Evolutionary conservation across 2,113 vertebrate genomes (phyloP).

Genomic region (Pleuronectes platessa): DNA sequence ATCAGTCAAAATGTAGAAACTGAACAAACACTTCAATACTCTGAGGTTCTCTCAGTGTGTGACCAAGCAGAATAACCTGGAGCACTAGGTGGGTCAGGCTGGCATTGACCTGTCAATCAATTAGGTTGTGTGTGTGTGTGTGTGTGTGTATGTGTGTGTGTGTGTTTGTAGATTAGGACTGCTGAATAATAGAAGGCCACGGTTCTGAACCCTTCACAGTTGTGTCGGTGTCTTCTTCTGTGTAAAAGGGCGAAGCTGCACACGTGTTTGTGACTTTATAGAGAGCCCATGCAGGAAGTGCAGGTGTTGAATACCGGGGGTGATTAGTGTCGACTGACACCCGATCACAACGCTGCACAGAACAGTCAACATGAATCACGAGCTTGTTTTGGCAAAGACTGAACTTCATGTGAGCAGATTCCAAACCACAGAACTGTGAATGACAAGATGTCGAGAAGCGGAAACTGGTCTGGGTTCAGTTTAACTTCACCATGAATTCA

Average conservation of each 20-base stretch:
- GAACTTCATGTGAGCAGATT: not conserved
- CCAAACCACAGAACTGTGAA: not conserved
- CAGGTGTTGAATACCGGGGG: conserved; percentile 34
- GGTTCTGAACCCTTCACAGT: too few relatives aligned
- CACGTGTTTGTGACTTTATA: conserved; percentile 13
- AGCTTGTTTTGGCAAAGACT: not conserved
- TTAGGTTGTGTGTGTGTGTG: conserved; percentile 25
- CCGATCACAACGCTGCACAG: not conserved
- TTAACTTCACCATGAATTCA: not conserved
- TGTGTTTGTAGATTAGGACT: not conserved
- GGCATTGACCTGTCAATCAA: conserved; percentile 66
- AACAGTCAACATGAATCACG: not conserved
- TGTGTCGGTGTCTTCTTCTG: conserved; percentile 22
- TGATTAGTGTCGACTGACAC: conserved; percentile 33
- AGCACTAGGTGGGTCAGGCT: conserved; percentile 49
- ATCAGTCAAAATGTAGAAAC: too few relatives aligned
- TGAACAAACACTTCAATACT: not conserved
- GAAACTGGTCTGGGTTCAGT: not conserved
- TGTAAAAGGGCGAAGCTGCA: conserved; percentile 17
- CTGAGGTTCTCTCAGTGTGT: not conserved
- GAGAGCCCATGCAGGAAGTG: conserved; percentile 3
- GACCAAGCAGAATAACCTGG: conserved; percentile 5
- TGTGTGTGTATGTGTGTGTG: conserved; percentile 10
- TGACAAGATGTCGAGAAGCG: not conserved
- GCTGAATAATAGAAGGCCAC: conserved; percentile 58